Conservation (phyloP, 2,888 invertebrate species). For the Trichogramma dendrolimi region DNA sequence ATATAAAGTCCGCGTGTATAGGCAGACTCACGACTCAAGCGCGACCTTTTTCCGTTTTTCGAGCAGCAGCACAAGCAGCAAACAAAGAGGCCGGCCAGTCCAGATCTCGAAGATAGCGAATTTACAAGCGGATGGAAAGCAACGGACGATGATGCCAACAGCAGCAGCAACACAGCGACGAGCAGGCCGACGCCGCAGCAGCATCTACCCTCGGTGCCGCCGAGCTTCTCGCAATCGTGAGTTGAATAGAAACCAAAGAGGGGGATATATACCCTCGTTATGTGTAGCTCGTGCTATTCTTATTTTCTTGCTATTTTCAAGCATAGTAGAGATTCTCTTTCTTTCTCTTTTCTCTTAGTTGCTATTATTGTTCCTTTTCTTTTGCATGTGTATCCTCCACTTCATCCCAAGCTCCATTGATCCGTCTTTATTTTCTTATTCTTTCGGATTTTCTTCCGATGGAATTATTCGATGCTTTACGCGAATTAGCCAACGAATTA, state of each 20-base stretch:
- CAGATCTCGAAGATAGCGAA: slow-evolving; percentile 27
- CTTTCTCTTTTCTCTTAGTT: neutral
- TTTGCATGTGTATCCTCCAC: neutral
- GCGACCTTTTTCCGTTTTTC: slow-evolving; percentile 24
- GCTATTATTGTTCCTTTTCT: neutral
- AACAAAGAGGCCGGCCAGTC: slow-evolving; percentile 38
- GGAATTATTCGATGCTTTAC: neutral
- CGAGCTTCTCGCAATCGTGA: slow-evolving; percentile 23
- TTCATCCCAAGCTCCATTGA: no score
- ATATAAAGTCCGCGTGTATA: no score
- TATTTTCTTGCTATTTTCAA: neutral
- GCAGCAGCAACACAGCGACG: slow-evolving; percentile 1
- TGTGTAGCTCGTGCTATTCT: neutral
- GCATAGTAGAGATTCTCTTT: no score
- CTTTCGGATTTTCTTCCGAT: neutral
- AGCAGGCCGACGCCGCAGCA: slow-evolving; percentile 9
- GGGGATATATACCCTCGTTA: neutral
- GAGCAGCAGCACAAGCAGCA: slow-evolving; percentile 24
- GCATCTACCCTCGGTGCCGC: neutral
- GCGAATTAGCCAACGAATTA: slow-evolving; percentile 7
- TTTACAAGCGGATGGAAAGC: slow-evolving; percentile 19
- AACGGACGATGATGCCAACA: neutral
- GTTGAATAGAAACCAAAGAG: slow-evolving; percentile 20
- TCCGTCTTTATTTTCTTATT: neutral
- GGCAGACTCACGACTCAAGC: slow-evolving; percentile 1